These are phyloP conservation scores for Myotis brandtii DNA, from an alignment of 2,113 vertebrate genomes.

Conservation along the genomic window DNA sequence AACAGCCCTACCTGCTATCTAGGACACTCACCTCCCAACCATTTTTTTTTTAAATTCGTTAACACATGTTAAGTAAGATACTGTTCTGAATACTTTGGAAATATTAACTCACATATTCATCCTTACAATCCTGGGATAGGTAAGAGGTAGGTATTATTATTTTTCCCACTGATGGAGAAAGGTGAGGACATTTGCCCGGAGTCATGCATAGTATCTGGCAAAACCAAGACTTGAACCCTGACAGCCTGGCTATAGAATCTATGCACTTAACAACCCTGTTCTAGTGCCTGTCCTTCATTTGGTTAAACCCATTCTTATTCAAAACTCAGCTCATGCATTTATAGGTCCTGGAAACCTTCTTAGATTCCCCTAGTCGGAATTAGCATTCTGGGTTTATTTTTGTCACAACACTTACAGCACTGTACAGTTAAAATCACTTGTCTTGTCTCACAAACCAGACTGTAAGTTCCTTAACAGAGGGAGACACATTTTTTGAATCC, in stretches of 20 bases:
- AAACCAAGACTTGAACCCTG: neutral
- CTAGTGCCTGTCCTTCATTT: neutral
- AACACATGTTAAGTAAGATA: neutral
- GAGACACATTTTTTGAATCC: neutral
- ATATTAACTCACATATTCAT: neutral
- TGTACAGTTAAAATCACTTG: conserved; percentile 20
- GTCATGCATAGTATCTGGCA: neutral
- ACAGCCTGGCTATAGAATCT: neutral
- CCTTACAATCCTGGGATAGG: neutral
- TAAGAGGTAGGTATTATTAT: neutral
- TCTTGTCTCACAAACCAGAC: conserved; percentile 47
- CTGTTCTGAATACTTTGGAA: neutral
- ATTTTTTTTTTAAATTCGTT: neutral
- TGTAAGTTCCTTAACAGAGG: conserved; percentile 2
- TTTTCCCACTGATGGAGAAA: neutral
- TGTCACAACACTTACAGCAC: neutral
- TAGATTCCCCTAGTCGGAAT: neutral
- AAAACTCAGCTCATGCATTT: neutral
- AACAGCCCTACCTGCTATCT: neutral
- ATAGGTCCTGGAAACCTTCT: conserved; percentile 40
- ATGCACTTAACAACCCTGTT: neutral
- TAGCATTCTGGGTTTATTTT: conserved; percentile 41
- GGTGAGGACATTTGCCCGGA: neutral
- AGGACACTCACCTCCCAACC: neutral
- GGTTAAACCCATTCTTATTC: conserved; percentile 6